These are phyloP conservation scores for Galleria mellonella DNA, from an alignment of 1,140 invertebrate species.

Conservation along the genomic window DNA sequence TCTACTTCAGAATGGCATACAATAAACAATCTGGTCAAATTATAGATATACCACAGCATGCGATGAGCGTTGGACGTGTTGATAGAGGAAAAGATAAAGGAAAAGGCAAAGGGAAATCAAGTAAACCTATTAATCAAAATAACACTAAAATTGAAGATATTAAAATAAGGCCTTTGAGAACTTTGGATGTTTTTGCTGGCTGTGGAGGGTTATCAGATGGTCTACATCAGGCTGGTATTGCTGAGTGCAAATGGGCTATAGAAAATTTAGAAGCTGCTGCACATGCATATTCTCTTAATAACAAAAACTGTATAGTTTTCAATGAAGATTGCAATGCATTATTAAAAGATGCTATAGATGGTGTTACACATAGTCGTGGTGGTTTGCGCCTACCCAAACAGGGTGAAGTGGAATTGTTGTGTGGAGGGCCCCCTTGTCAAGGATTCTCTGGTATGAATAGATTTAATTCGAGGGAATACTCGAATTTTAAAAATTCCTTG, in stretches of 20 bases:
- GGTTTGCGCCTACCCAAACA: constrained; percentile 82
- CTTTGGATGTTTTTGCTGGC: constrained; percentile 92
- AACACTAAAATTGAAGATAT: constrained; percentile 32
- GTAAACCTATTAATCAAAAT: constrained; percentile 48
- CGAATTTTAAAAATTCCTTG: constrained; percentile 91
- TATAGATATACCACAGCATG: constrained; percentile 77
- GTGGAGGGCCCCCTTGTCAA: constrained; percentile 94
- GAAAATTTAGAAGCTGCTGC: constrained; percentile 88
- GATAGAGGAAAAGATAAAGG: constrained; percentile 80
- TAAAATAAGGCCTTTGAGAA: constrained; percentile 74
- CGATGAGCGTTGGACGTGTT: constrained; percentile 75
- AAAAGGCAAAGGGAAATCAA: constrained; percentile 83
- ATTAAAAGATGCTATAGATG: constrained; percentile 79
- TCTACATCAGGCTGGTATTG: constrained; percentile 82
- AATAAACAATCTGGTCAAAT: constrained; percentile 76
- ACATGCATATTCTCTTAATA: constrained; percentile 86
- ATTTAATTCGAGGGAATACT: constrained; percentile 91
- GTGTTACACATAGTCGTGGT: constrained; percentile 43
- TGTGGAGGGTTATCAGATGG: constrained; percentile 88
- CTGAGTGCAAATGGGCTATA: constrained; percentile 86
- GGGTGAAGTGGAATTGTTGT: constrained; percentile 89
- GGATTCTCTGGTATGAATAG: constrained; percentile 94
- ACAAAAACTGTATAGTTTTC: constrained; percentile 84
- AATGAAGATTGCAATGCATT: constrained; percentile 88
- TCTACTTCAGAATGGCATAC: constrained; percentile 86